phyloP scores from a whole-genome alignment of 2,113 vertebrate species.

The Sander lucioperca region DNA sequence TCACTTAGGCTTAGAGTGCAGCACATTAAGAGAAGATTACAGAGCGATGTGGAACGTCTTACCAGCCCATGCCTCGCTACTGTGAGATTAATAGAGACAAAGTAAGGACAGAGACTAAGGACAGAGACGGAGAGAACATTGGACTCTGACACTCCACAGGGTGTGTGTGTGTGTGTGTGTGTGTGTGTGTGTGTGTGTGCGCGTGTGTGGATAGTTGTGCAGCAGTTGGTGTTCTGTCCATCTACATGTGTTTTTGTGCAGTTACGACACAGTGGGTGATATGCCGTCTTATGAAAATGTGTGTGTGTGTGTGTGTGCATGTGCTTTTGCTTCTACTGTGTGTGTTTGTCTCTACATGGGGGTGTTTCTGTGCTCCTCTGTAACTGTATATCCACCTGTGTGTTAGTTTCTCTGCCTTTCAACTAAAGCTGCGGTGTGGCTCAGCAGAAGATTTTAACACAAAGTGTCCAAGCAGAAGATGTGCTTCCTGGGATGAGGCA shows the following conservation, averaged over 20 bases:
- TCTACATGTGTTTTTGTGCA: conserved; percentile 9
- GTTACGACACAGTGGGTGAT: not conserved
- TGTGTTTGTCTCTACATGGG: conserved; percentile 18
- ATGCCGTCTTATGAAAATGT: not conserved
- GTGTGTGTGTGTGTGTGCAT: not conserved
- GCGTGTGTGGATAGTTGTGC: not conserved
- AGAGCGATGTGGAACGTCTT: conserved; percentile 72
- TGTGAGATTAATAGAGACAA: conserved; percentile 74
- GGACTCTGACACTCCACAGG: conserved; percentile 33
- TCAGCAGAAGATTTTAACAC: conserved; percentile 50
- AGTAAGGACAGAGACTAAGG: conserved; percentile 56
- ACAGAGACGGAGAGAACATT: conserved; percentile 49
- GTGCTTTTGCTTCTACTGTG: not conserved
- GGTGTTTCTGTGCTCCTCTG: conserved; percentile 28
- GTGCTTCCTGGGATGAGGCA: conserved; percentile 44
- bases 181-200: not conserved
- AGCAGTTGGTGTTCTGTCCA: not conserved
- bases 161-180: conserved; percentile 6
- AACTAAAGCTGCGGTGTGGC: conserved; percentile 45
- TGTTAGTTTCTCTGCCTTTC: conserved; percentile 39
- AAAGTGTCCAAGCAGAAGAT: conserved; percentile 61
- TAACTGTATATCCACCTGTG: conserved; percentile 18
- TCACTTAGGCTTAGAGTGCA: conserved; percentile 94
- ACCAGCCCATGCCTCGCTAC: conserved; percentile 69
- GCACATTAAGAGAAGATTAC: conserved; percentile 84